A percentile compares a stretch with the other conserved stretches of the same genome.
Evolutionary conservation across 2,113 vertebrate species (phyloP).

Genomic region (Synodontis membranacea): DNA sequence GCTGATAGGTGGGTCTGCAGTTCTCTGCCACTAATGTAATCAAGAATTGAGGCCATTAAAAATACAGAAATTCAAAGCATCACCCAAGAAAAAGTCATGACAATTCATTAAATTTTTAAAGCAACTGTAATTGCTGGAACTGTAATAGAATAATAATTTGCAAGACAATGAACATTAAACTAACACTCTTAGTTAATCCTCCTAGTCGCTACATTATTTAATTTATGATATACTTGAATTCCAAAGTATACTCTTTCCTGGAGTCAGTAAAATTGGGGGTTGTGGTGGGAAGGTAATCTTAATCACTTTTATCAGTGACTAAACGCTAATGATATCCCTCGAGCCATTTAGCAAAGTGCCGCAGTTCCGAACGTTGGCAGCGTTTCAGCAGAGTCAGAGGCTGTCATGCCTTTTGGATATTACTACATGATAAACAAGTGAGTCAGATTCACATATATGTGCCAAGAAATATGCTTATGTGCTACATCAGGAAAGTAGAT

Average conservation of each 20-base stretch:
- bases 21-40: neutral
- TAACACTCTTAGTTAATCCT: neutral
- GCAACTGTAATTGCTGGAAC: neutral
- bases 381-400: neutral
- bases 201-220: neutral
- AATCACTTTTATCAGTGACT: neutral
- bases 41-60: neutral
- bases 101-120: neutral
- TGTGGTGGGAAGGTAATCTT: neutral
- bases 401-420: neutral
- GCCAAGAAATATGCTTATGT: too few relatives aligned
- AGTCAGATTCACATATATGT: neutral
- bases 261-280: neutral
- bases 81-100: neutral
- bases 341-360: neutral
- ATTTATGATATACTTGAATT: neutral
- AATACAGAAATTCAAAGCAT: neutral
- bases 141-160: neutral
- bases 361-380: neutral
- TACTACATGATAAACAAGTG: neutral
- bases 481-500: neutral
- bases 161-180: neutral
- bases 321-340: neutral
- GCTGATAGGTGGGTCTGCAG: neutral
- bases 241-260: neutral